A percentile compares a stretch with the other conserved stretches of the same genome.
phyloP scores from a whole-genome alignment of 2,888 invertebrate species.

The Nasonovia ribisnigri region DNA sequence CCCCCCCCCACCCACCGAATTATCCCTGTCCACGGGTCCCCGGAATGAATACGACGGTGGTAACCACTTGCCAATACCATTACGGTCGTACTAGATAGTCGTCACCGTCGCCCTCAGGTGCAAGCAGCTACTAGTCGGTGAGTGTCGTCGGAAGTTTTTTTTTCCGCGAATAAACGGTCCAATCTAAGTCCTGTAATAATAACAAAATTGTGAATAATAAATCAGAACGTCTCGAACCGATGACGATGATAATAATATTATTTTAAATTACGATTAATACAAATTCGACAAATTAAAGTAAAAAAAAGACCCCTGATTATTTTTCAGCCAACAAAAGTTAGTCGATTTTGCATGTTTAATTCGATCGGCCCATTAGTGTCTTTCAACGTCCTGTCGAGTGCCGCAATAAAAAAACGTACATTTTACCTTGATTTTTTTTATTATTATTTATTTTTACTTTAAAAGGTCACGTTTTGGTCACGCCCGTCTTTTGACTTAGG shows the following conservation, averaged over 20 bases:
- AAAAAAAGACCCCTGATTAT: background rate
- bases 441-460: background rate
- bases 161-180: background rate
- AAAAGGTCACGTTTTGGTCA: background rate
- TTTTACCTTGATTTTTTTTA: background rate
- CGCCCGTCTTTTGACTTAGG: background rate
- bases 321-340: background rate
- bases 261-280: background rate
- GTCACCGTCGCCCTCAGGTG: background rate
- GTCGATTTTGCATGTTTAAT: conserved; percentile 5
- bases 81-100: background rate
- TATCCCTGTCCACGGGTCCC: background rate
- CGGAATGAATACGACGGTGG: background rate
- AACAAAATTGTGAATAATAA: background rate
- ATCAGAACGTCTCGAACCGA: background rate
- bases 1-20: too few relatives aligned
- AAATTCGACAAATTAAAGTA: background rate
- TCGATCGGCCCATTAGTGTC: background rate
- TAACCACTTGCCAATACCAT: background rate
- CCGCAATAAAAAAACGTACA: background rate
- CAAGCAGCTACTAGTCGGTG: background rate
- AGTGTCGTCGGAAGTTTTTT: background rate
- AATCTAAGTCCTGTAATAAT: background rate
- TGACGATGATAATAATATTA: background rate
- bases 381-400: background rate